Percentiles rank a stretch among this genome's conserved stretches.
Evolutionary conservation across 2,888 invertebrate genomes (phyloP).

Genomic region (Octonoba sinensis): DNA sequence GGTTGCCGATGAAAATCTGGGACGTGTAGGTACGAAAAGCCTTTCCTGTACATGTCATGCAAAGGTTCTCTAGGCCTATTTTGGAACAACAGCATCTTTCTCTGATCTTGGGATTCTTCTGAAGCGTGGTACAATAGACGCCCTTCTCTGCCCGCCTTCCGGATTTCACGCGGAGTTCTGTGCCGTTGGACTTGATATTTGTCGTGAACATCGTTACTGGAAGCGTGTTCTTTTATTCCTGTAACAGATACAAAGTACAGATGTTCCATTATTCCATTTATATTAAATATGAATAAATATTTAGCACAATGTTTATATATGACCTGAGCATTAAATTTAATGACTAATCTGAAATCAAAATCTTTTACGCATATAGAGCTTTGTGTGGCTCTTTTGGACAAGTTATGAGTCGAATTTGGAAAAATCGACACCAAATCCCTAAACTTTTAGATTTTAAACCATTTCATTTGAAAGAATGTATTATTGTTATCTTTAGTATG

Average conservation of each 20-base stretch:
- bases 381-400: too few species aligned
- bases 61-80: constrained; percentile 51
- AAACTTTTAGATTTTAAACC: too few species aligned
- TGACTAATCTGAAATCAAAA: too few species aligned
- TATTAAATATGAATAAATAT: neutral
- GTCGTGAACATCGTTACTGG: neutral
- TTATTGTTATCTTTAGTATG: too few species aligned
- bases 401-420: too few species aligned
- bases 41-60: constrained; percentile 54
- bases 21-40: constrained; percentile 52
- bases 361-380: too few species aligned
- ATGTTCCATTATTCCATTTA: neutral
- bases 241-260: neutral
- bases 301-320: neutral
- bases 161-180: constrained; percentile 49
- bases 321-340: too few species aligned
- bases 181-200: neutral
- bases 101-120: constrained; percentile 25
- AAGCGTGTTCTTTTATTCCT: neutral
- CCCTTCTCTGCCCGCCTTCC: constrained; percentile 29
- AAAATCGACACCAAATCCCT: too few species aligned
- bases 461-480: too few species aligned
- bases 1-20: constrained; percentile 63
- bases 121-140: constrained; percentile 35
- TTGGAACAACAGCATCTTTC: constrained; percentile 40